These are phyloP conservation scores for Watsonalla binaria DNA, from an alignment of 2,888 invertebrate species.

Conservation along the genomic window DNA sequence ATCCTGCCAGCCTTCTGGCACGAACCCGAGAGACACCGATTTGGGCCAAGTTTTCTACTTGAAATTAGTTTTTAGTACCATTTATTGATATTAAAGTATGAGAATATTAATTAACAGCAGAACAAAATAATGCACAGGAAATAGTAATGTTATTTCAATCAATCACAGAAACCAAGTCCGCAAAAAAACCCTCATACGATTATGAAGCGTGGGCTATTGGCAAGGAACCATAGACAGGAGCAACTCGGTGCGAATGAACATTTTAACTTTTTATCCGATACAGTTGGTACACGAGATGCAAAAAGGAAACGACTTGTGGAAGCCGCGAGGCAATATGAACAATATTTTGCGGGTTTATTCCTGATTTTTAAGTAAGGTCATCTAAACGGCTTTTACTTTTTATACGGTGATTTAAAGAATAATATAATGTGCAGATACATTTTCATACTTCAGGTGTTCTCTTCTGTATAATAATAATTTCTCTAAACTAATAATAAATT, in stretches of 20 bases:
- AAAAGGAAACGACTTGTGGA: not conserved
- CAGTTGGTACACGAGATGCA: not conserved
- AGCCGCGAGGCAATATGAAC: not conserved
- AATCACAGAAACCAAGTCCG: not conserved
- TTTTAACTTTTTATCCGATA: not conserved
- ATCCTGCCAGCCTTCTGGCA: too few relatives aligned
- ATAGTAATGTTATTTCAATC: not conserved
- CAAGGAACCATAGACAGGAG: not conserved
- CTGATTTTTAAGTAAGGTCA: not conserved
- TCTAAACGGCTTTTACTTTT: too few relatives aligned
- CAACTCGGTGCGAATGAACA: not conserved
- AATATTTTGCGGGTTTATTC: not conserved
- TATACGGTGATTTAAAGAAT: not conserved
- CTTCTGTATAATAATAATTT: too few relatives aligned
- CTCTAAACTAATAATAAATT: too few relatives aligned
- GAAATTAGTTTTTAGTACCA: too few relatives aligned
- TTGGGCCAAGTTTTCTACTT: too few relatives aligned
- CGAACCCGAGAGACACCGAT: too few relatives aligned
- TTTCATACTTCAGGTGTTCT: too few relatives aligned
- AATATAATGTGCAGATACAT: not conserved
- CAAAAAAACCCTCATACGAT: constrained; percentile 2
- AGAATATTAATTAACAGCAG: too few relatives aligned
- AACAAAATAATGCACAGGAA: not conserved
- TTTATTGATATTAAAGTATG: too few relatives aligned
- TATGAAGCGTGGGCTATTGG: not conserved